Percentiles rank a stretch among this genome's conserved stretches.
Conservation (phyloP, 2,888 invertebrate genomes). For the Xestia sexstrigata region DNA sequence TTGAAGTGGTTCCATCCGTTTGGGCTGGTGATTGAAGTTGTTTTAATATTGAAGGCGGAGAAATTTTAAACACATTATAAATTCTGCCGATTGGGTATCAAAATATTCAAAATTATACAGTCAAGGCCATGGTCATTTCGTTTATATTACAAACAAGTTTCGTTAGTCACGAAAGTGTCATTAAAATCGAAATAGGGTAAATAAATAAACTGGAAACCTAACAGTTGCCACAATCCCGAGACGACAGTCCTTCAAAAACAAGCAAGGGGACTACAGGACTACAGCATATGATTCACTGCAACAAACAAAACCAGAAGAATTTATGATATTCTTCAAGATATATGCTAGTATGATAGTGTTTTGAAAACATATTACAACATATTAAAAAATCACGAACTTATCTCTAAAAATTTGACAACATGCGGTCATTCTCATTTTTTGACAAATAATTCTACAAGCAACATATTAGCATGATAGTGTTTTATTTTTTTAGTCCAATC, state of each 20-base stretch:
- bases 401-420: too few species aligned
- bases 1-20: conserved; percentile 35
- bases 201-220: not conserved
- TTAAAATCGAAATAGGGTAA: not conserved
- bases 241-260: not conserved
- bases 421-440: too few species aligned
- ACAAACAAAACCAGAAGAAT: too few species aligned
- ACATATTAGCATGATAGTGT: too few species aligned
- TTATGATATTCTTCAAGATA: too few species aligned
- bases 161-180: not conserved
- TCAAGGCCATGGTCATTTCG: not conserved
- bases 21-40: not conserved
- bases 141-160: not conserved
- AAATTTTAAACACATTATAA: conserved; percentile 12
- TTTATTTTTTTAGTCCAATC: too few species aligned
- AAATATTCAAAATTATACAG: conserved; percentile 15
- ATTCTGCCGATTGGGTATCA: not conserved
- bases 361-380: too few species aligned
- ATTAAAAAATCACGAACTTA: too few species aligned
- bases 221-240: not conserved
- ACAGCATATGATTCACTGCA: too few species aligned
- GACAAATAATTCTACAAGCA: too few species aligned
- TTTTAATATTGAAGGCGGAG: not conserved
- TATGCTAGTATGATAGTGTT: too few species aligned
- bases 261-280: too few species aligned